phyloP scores from a whole-genome alignment of 92 coral and sea anemone genomes.

The Umimayanthus kanabou region DNA sequence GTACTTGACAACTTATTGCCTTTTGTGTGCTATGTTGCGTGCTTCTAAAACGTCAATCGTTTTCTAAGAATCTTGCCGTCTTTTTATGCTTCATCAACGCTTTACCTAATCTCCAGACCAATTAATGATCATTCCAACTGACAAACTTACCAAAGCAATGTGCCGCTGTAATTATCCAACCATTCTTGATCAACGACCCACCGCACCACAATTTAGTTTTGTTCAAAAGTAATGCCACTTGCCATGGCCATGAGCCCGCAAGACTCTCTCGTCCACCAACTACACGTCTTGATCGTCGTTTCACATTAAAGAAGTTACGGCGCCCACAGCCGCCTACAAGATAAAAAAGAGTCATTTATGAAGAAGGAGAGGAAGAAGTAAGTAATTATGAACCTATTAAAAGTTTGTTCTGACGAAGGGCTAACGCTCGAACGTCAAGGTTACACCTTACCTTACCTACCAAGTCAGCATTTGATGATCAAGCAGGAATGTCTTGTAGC shows the following conservation, averaged over 20 bases:
- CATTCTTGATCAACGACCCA: conserved; percentile 78
- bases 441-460: too few relatives aligned
- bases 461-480: too few relatives aligned
- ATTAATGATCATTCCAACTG: background rate
- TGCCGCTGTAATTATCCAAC: conserved; percentile 94
- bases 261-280: conserved; percentile 84
- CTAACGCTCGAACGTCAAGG: too few relatives aligned
- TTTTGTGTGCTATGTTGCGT: background rate
- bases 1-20: too few relatives aligned
- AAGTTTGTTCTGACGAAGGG: background rate
- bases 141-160: conserved; percentile 87
- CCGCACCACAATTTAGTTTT: conserved; percentile 86
- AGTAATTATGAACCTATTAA: background rate
- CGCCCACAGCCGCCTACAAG: conserved; percentile 58
- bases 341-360: background rate
- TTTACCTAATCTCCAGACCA: too few relatives aligned
- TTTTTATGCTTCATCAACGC: background rate
- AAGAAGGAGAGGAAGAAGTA: background rate
- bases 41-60: background rate
- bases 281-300: conserved; percentile 68
- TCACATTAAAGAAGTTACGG: background rate
- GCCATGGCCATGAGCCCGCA: conserved; percentile 97
- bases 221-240: conserved; percentile 82
- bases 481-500: too few relatives aligned
- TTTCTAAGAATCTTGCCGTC: background rate